These are phyloP conservation scores for Plectrocnemia conspersa DNA, from an alignment of 1,140 invertebrate species.

Conservation along the genomic window DNA sequence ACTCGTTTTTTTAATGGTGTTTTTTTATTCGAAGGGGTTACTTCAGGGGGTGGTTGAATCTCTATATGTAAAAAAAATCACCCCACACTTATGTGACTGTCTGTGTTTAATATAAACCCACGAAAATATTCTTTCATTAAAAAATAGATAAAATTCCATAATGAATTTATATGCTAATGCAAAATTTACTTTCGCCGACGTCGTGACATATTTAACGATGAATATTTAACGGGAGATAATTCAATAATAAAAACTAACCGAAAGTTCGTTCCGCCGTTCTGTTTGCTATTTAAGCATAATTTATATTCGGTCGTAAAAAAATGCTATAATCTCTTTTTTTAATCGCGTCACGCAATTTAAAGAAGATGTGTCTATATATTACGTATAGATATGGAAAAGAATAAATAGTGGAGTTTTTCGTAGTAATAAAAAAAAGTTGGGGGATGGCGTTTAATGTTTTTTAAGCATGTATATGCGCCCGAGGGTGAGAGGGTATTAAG, in stretches of 20 bases:
- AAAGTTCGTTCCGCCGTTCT: neutral
- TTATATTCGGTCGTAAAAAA: constrained; percentile 34
- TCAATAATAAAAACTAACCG: constrained; percentile 8
- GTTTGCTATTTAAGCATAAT: constrained; percentile 28
- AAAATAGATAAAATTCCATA: neutral
- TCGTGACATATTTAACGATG: neutral
- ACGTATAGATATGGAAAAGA: constrained; percentile 22
- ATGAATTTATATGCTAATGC: too few relatives aligned
- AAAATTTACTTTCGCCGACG: too few relatives aligned
- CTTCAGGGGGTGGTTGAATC: constrained; percentile 6
- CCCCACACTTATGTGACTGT: neutral
- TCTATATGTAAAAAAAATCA: constrained; percentile 2
- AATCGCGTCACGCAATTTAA: constrained; percentile 36
- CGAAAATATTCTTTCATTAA: neutral
- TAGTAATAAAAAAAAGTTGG: constrained; percentile 18
- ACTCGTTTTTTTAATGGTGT: constrained; percentile 35
- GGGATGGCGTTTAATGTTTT: constrained; percentile 30
- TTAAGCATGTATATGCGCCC: too few relatives aligned
- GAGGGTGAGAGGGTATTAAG: too few relatives aligned
- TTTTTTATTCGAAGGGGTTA: constrained; percentile 32
- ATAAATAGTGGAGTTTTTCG: constrained; percentile 12
- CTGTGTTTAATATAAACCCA: too few relatives aligned
- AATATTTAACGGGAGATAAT: constrained; percentile 4
- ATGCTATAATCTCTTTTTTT: constrained; percentile 35
- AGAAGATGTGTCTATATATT: constrained; percentile 28